Evolutionary conservation across 1,140 invertebrate genomes (phyloP).

Genomic region (Pantala flavescens): DNA sequence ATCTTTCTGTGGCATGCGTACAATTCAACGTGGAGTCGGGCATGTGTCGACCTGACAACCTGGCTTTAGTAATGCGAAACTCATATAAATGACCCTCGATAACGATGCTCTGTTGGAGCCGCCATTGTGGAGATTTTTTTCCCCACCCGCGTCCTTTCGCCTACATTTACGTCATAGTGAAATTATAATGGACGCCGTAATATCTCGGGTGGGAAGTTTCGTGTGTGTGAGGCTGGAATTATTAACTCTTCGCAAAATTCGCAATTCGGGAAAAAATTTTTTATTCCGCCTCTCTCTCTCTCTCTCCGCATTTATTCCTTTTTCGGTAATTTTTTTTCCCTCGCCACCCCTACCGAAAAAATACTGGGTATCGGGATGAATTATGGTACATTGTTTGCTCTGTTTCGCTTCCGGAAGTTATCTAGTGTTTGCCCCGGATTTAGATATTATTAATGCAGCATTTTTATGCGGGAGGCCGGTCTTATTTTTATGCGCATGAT

Average conservation of each 20-base stretch:
- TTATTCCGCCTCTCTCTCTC: not conserved
- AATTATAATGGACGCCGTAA: not conserved
- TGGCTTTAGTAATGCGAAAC: conserved; percentile 9
- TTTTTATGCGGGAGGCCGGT: not conserved
- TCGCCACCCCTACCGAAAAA: not conserved
- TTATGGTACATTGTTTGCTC: conserved; percentile 2
- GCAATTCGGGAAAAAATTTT: not conserved
- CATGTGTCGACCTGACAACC: conserved; percentile 2
- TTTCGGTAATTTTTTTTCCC: not conserved
- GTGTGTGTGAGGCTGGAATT: not conserved
- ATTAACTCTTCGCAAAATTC: conserved; percentile 6
- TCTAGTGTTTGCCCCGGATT: not conserved
- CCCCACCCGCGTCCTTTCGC: not conserved
- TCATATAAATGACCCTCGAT: conserved; percentile 9
- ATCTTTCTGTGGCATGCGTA: conserved; percentile 8
- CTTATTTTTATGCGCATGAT: not conserved
- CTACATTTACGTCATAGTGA: not conserved
- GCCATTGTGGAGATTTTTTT: not conserved
- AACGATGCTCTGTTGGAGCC: conserved; percentile 1
- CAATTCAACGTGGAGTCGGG: conserved; percentile 7
- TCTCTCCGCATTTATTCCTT: not conserved
- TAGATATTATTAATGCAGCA: not conserved
- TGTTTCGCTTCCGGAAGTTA: not conserved
- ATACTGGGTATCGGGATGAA: not conserved
- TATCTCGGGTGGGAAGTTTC: not conserved